Evolutionary conservation across 2,888 invertebrate genomes (phyloP).

Genomic region (Nymphalis polychloros): DNA sequence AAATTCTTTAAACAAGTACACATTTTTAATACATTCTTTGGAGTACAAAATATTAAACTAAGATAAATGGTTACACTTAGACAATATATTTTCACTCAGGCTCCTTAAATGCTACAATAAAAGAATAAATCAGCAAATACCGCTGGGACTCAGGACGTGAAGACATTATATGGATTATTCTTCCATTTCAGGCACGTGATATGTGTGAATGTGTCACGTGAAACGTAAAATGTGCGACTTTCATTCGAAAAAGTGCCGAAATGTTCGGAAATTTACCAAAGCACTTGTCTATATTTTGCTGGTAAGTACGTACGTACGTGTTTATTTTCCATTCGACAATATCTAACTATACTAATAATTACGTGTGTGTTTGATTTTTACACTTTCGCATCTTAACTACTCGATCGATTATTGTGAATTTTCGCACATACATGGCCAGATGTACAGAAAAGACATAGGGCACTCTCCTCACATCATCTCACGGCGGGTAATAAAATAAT

Average conservation of each 20-base stretch:
- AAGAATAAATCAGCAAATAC: constrained; percentile 5
- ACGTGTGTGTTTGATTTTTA: too few relatives aligned
- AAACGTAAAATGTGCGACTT: constrained; percentile 6
- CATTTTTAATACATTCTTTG: background rate
- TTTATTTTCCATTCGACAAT: background rate
- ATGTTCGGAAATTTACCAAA: background rate
- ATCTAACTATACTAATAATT: background rate
- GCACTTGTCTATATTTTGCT: background rate
- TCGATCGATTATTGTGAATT: too few relatives aligned
- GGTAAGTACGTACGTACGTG: background rate
- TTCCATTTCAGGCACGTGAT: constrained; percentile 8
- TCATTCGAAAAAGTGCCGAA: background rate
- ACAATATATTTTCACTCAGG: background rate
- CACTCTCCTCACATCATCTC: too few relatives aligned
- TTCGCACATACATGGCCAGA: too few relatives aligned
- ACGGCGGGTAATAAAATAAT: too few relatives aligned
- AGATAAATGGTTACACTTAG: background rate
- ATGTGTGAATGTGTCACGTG: constrained; percentile 4
- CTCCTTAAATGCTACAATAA: background rate
- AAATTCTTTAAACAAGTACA: too few relatives aligned
- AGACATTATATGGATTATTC: constrained; percentile 11
- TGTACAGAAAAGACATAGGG: too few relatives aligned
- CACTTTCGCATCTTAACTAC: too few relatives aligned
- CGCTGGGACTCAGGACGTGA: background rate
- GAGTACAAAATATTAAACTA: too few relatives aligned